Conservation (phyloP, 37 sponge, comb jelly and placozoan genomes). For the Ephydatia muelleri region DNA sequence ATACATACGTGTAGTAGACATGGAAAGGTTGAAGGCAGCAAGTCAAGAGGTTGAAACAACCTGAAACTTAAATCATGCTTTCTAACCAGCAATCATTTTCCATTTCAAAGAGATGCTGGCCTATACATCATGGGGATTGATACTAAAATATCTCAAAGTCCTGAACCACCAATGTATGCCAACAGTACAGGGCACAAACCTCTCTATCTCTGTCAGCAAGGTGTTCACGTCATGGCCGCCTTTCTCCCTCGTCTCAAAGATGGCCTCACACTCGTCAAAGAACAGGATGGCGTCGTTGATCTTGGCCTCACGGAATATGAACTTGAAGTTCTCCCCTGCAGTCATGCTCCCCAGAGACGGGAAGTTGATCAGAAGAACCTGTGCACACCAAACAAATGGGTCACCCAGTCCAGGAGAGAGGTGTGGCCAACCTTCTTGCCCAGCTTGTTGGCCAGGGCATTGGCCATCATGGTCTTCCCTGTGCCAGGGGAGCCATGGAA, state of each 20-base stretch:
- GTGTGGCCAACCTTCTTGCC: constrained; percentile 58
- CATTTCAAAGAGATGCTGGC: too few species aligned
- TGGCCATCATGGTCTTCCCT: constrained; percentile 93
- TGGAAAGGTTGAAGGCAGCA: too few species aligned
- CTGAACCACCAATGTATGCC: too few species aligned
- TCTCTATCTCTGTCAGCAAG: constrained; percentile 84
- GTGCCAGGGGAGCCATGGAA: constrained; percentile 88
- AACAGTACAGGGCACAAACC: too few species aligned
- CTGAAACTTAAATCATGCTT: too few species aligned
- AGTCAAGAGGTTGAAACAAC: too few species aligned
- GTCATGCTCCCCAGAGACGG: constrained; percentile 82
- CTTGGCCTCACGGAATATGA: constrained; percentile 86
- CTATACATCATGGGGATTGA: too few species aligned
- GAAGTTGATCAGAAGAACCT: constrained; percentile 86
- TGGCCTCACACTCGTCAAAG: constrained; percentile 93
- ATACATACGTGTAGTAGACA: too few species aligned
- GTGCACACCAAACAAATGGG: too few species aligned
- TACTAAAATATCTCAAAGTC: too few species aligned
- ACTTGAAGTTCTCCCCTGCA: constrained; percentile 90
- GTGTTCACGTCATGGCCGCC: constrained; percentile 83
- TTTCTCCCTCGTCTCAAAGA: constrained; percentile 81
- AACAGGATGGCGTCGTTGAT: constrained; percentile 92
- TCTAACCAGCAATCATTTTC: too few species aligned
- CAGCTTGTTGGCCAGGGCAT: constrained; percentile 81
- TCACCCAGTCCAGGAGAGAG: too few species aligned